Base-by-base conservation (phyloP, 2,113 vertebrate genomes). In the Daboia siamensis region DNA sequence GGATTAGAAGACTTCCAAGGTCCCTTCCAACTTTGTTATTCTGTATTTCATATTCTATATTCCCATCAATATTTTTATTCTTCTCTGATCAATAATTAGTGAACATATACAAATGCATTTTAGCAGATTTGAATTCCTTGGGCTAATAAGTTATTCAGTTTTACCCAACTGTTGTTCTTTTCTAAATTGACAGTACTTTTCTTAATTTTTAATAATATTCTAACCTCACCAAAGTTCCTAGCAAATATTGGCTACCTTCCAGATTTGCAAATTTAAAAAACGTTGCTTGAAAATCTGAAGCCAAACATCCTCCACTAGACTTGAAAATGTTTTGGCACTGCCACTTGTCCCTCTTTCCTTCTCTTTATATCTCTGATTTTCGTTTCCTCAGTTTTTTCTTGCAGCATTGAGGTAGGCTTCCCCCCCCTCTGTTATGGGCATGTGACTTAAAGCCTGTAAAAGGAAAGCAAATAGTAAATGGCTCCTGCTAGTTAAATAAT, bases 61-160 rank as follows among this genome's bases (percentile, higher is more conserved):
- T 74, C 84, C 51, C 33, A 87, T 54, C 21, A 23, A 48, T 12
- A 48, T 51, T 86, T 86, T 61, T 8, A 39, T 13, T 39, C 39
- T 44, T 57, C 54, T 69, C 51, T 57, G 1, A 52, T 90, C 46
- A 29, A 74, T 90, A 26, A 39, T 33, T n/a, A 87, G 92, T 52
- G 80, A 93, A 93, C 69, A 46, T 56, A 87, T 13, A 69, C 85
- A 74, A 33, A 74, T 20, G n/a, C 69, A 56, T 74, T 74, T 74
- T 87, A 90, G 39, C 10, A 87, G 57, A 87, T 87, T 92, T 85
- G 13, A 84, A 61, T 87, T 33, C 8, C 55, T 74, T n/a, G 13
- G 10, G 29, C 51, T 87, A 90, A 90, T 87, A 69, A 74, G 56
- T 93, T 89, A 93, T 90, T 87, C 84, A 61, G 56, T 88, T 90